phyloP scores from a whole-genome alignment of 2,888 invertebrate genomes.

The Seira sanloemensis region DNA sequence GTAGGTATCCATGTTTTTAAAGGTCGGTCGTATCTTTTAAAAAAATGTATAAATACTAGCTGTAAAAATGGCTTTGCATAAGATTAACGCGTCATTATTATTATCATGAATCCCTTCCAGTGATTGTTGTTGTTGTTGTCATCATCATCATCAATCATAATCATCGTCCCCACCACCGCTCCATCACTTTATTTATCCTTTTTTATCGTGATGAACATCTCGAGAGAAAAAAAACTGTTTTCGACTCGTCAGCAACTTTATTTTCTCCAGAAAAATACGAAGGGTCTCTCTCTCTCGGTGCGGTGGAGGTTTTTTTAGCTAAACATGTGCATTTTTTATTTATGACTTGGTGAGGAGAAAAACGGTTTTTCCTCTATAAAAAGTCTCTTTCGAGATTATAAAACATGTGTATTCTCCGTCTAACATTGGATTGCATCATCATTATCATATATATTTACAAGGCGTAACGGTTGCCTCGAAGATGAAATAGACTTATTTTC shows the following conservation, averaged over 20 bases:
- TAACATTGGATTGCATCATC: conserved; percentile 38
- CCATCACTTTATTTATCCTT: conserved; percentile 30
- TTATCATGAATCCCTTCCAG: conserved; percentile 30
- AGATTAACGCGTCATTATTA: conserved; percentile 51
- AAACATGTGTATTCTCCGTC: conserved; percentile 8
- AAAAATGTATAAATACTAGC: neutral
- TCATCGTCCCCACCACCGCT: conserved; percentile 36
- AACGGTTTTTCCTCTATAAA: conserved; percentile 8
- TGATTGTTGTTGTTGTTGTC: conserved; percentile 35
- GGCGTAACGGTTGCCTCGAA: conserved; percentile 19
- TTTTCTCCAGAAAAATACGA: conserved; percentile 44
- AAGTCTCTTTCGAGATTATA: conserved; percentile 10
- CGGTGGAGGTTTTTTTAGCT: neutral
- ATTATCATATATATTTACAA: conserved; percentile 28
- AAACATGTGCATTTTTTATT: conserved; percentile 45
- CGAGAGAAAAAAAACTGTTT: conserved; percentile 31
- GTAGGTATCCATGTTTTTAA: conserved; percentile 31
- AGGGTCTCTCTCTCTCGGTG: conserved; percentile 30
- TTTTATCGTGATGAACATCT: conserved; percentile 50
- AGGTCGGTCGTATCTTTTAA: neutral
- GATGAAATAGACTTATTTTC: conserved; percentile 1
- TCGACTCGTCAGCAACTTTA: conserved; percentile 58
- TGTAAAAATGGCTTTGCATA: conserved; percentile 27
- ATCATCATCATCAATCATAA: conserved; percentile 27
- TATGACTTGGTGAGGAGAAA: conserved; percentile 23